Conservation (phyloP, 1,140 invertebrate species). For the Elymnias hypermnestra region DNA sequence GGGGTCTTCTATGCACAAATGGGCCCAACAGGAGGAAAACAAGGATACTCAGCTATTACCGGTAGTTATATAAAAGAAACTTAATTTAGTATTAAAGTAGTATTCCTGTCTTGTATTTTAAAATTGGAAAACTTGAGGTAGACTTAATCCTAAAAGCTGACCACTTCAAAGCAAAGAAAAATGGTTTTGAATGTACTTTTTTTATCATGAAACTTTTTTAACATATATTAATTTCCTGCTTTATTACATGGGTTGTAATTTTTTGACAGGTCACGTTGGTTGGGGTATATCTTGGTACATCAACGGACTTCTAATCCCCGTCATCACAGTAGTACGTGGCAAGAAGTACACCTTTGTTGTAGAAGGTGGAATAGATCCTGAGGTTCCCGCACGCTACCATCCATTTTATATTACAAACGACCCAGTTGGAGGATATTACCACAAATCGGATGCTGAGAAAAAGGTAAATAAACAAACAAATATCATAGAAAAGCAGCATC, state of each 20-base stretch:
- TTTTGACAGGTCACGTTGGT: conserved; percentile 86
- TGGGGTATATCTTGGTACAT: conserved; percentile 98
- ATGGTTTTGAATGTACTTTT: no score
- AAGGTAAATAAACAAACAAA: conserved; percentile 78
- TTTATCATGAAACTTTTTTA: no score
- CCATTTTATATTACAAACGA: conserved; percentile 98
- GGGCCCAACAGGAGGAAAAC: conserved; percentile 92
- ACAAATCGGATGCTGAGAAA: conserved; percentile 90
- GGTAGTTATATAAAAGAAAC: conserved; percentile 65
- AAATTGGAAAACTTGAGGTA: no score
- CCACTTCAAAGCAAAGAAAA: no score
- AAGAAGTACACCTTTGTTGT: conserved; percentile 93
- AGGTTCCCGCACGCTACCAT: conserved; percentile 90
- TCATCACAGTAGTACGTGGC: conserved; percentile 93
- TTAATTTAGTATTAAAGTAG: no score
- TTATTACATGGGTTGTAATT: no score
- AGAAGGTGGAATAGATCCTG: conserved; percentile 89
- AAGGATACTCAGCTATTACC: conserved; percentile 91
- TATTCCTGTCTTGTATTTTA: no score
- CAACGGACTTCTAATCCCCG: conserved; percentile 94
- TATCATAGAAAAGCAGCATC: no score
- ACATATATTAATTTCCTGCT: background rate
- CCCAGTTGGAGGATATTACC: conserved; percentile 90
- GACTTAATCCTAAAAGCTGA: no score
- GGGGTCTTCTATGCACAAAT: conserved; percentile 94